Evolutionary conservation across 2,888 invertebrate genomes (phyloP), one percentile per base, ranked within the genome.

Genomic region (Nemurella pictetii): DNA sequence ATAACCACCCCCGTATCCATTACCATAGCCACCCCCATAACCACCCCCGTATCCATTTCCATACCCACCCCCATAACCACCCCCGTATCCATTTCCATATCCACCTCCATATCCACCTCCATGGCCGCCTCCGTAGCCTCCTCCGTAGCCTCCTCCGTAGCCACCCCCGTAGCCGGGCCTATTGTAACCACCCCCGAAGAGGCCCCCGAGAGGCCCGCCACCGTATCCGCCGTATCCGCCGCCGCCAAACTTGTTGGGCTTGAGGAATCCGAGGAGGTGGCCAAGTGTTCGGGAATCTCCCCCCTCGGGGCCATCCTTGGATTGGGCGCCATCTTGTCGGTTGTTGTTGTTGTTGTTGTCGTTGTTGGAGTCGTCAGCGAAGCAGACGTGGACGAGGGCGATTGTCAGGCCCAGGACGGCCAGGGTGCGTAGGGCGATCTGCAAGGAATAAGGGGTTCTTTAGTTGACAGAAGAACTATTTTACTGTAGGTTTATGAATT

Each of bases 71-170:
- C 35, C 80, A 72, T 55, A 15, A 5, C 35, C n/a, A 27, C 80
- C 80, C n/a, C 81, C 81, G 12, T 81, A n/a, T 25, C 25, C 35
- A 7, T 35, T 25, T 5, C 32, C 32, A 36, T 81, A 80, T 29
- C 80, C 80, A n/a, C 80, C 80, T 30, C 32, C 36, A 26, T 35
- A 36, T 80, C 80, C 80, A 35, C 80, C 80, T n/a, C 80, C 72
- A 72, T 82, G 72, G 3, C 82, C 81, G 2, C 81, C 82, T 15
- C 28, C 28, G 72, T 82, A 72, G 3, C 82, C 82, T 7, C 82
- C 82, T 27, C 72, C 72, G 28, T 82, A 72, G 0, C 72, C 72
- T 1, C 82, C 82, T 27, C 29, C 29, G 25, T 81, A 28, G 1
- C 55, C 36, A 27, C 81, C 81, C 4, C 30, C 30, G 26, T 82